Conservation (phyloP, 2,797 vertebrate genomes). For the Sebastes kiyomatsui region DNA sequence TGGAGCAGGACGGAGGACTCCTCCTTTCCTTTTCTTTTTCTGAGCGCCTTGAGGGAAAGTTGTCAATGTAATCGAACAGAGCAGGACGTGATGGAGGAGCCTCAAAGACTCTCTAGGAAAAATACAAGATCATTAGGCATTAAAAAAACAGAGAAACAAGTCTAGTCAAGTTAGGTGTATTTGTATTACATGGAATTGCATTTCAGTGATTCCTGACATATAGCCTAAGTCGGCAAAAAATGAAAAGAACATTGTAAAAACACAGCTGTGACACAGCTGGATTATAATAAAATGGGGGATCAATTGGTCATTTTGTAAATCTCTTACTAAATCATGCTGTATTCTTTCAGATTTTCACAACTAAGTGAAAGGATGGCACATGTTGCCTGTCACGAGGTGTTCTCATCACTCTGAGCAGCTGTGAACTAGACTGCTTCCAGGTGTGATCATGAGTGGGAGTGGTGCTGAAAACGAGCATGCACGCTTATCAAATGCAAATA, state of each 20-base stretch:
- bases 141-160: too few species aligned
- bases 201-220: background rate
- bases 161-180: background rate
- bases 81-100: constrained; percentile 71
- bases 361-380: background rate
- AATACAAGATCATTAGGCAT: background rate
- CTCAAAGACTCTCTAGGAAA: constrained; percentile 76
- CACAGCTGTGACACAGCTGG: background rate
- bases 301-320: background rate
- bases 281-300: background rate
- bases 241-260: background rate
- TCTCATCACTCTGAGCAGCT: background rate
- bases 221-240: background rate
- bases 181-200: background rate
- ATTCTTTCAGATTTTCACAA: background rate
- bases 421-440: background rate
- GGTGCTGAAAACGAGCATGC: background rate
- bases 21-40: constrained; percentile 78
- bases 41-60: constrained; percentile 76
- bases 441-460: background rate
- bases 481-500: background rate
- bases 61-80: constrained; percentile 80
- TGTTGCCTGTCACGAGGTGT: background rate
- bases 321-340: background rate
- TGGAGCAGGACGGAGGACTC: constrained; percentile 58